A percentile compares a stretch with the other conserved stretches of the same genome.
Evolutionary conservation across 30 jellyfish, hydroid and myxozoan species (phyloP).

Genomic region (Clytia hemisphaerica): DNA sequence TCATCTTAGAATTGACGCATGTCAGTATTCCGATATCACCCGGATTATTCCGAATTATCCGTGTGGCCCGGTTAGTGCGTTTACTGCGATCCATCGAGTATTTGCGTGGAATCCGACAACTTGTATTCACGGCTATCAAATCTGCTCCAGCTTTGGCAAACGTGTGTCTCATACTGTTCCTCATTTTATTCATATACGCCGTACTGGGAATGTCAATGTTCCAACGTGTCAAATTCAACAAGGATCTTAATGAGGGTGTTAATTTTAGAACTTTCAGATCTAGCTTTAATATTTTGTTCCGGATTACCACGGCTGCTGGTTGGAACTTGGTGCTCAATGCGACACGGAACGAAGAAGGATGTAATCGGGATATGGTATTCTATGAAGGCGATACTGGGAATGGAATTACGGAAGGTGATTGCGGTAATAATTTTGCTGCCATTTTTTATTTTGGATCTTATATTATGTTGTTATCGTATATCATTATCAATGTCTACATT

Average conservation of each 20-base stretch:
- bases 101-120: no score
- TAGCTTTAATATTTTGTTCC: conserved; percentile 83
- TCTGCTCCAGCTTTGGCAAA: conserved; percentile 78
- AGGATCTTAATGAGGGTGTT: conserved; percentile 62
- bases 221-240: conserved; percentile 50
- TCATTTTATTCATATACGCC: conserved; percentile 80
- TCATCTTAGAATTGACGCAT: no score
- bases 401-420: conserved; percentile 30
- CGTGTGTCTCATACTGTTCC: conserved; percentile 62
- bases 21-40: no score
- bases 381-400: no score
- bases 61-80: no score
- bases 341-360: conserved; percentile 62
- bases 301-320: conserved; percentile 97
- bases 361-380: conserved; percentile 43
- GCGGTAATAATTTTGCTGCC: conserved; percentile 75
- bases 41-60: no score
- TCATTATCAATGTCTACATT: conserved; percentile 79
- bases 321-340: conserved; percentile 95
- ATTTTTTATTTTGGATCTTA: conserved; percentile 61
- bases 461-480: conserved; percentile 59
- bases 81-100: no score
- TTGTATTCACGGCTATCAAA: conserved; percentile 69
- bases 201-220: conserved; percentile 86
- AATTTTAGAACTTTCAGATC: conserved; percentile 85